Base-by-base conservation (phyloP, 2,797 vertebrate species). In the Vipera ursinii region DNA sequence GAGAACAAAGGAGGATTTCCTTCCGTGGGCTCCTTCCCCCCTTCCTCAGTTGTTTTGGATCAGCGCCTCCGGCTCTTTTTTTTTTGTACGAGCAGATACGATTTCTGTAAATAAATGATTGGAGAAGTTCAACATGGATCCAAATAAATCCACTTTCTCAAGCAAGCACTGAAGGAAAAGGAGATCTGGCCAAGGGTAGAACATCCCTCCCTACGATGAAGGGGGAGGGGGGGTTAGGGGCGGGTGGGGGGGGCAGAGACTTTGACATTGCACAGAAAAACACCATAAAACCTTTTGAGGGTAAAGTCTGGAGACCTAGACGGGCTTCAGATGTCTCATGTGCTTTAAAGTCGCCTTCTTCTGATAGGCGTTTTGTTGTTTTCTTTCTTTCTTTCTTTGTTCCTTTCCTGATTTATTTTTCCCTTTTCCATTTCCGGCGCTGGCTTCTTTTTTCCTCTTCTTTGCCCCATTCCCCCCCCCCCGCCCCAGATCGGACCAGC, bases 221-320 rank as follows among this genome's bases (percentile, higher is more conserved):
- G 86, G 38, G 38, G 32, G 13, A 8, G 28, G 53, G 8, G 59
- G 85, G 90, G 13, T 44, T 44, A 28, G 10, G 56, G 15, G 8
- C 12, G 44, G 88, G 28, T 48, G 91, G 28, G 3, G 26, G 73
- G 56, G 91, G 61, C 6, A 73, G 92, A 91, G 0, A 13, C 92
- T 93, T 94, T 93, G 96, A 95, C 95, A 92, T 91, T 63, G 22
- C 92, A 6, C 93, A 87, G 91, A 57, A 78, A 3, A 92, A 51
- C 90, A 90, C 85, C 91, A 91, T 92, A 96, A 96, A 96, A 53
- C 44, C 6, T 0, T 87, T 88, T 95, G 87, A 92, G 82, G 28
- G 85, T 44, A 86, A 93, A 38, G 89, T 2, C 0, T 28, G n/a
- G 78, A 73, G 0, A 65, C 0, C 0, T 56, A 51, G 57, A 17